Evolutionary conservation across 2,797 vertebrate genomes (phyloP).

Genomic region (Pelochelys cantorii): DNA sequence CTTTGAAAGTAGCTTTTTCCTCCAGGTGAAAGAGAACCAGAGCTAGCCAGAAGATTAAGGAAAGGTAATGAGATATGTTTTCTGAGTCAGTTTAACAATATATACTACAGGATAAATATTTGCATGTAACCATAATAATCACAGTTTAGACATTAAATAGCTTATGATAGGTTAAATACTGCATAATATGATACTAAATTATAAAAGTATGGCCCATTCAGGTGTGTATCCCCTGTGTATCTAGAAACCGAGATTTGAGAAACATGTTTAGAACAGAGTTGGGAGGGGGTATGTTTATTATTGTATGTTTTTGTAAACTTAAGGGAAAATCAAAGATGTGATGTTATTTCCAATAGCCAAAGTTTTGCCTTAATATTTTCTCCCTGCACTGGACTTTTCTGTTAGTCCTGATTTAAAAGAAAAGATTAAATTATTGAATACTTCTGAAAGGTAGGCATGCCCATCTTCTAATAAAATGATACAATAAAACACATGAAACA

Average conservation of each 20-base stretch:
- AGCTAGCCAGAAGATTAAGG: conserved; percentile 67
- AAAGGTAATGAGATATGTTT: conserved; percentile 49
- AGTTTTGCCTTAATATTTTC: conserved; percentile 5
- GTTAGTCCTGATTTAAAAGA: conserved; percentile 7
- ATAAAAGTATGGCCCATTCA: conserved; percentile 59
- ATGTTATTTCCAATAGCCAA: conserved; percentile 3
- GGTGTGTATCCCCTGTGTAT: conserved; percentile 60
- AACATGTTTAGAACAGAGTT: conserved; percentile 45
- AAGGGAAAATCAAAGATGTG: background rate
- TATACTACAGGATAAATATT: conserved; percentile 20
- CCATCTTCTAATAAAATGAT: conserved; percentile 15
- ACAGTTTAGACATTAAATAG: conserved; percentile 34
- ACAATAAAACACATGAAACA: conserved; percentile 11
- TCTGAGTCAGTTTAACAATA: conserved; percentile 38
- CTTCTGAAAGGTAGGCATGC: conserved; percentile 2
- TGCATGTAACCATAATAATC: conserved; percentile 46
- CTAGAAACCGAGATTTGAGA: conserved; percentile 45
- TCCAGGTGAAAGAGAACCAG: conserved; percentile 64
- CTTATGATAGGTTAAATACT: conserved; percentile 37
- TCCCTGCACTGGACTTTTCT: conserved; percentile 33
- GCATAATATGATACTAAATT: conserved; percentile 54
- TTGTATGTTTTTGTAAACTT: conserved; percentile 8
- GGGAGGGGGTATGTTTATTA: background rate
- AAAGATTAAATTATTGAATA: background rate
- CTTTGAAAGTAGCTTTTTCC: conserved; percentile 63